Evolutionary conservation across 2,113 vertebrate species (phyloP).

Genomic region (Copsychus sechellarum): DNA sequence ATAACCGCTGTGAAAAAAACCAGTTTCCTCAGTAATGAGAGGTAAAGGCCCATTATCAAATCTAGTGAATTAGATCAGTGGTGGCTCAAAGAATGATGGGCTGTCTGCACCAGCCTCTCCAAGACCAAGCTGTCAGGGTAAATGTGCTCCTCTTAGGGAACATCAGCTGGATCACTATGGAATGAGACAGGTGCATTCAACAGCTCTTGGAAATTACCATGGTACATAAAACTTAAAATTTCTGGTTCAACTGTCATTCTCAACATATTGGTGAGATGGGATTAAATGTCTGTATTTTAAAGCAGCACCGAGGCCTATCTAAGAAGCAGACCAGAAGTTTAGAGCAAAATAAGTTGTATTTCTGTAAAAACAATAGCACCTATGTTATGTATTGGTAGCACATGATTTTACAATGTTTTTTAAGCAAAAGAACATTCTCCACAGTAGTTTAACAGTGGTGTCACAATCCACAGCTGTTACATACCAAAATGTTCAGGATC

Average conservation of each 20-base stretch:
- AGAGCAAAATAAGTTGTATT: neutral
- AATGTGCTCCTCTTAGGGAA: neutral
- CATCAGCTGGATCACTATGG: neutral
- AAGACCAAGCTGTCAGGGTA: neutral
- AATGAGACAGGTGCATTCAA: neutral
- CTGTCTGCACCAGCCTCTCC: neutral
- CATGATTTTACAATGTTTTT: neutral
- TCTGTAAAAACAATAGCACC: neutral
- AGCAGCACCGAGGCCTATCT: neutral
- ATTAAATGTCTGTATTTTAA: neutral
- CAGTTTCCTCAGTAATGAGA: neutral
- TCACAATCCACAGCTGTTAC: neutral
- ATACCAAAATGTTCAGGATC: neutral
- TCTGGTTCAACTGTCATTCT: neutral
- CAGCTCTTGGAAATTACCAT: neutral
- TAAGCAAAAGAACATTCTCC: neutral
- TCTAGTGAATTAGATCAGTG: neutral
- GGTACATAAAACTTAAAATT: neutral
- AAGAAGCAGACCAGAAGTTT: neutral
- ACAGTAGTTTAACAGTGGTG: neutral
- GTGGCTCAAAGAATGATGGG: neutral
- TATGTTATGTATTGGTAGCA: neutral
- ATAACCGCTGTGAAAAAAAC: neutral
- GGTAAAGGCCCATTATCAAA: neutral
- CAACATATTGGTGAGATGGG: fast-evolving